Evolutionary conservation across 1,140 invertebrate genomes (phyloP), one percentile per base, ranked within the genome.

Genomic region (Saccostrea echinata): DNA sequence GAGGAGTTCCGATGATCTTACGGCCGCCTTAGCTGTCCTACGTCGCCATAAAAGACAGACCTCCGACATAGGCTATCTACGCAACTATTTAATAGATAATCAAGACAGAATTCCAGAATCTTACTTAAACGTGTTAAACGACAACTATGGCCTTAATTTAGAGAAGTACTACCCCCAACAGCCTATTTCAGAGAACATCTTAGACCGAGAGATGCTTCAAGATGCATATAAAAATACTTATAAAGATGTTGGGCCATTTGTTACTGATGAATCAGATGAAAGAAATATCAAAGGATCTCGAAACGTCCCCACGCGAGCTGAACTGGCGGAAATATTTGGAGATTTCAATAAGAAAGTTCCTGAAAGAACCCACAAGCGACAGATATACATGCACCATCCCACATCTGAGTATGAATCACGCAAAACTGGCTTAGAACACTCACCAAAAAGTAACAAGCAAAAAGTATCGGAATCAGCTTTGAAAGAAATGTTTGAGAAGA

Each of bases 271-370:
- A 33, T 9, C 21, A n/a, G 81, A 83, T n/a, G 30, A 71, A 53
- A 33, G 80, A 87, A 83, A 83, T 83, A 8, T 57, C 76, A 83
- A 87, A 61, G 9, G 55, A 53, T 84, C 83, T 33, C 52, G 55
- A 33, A 35, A 53, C 24, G 51, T 57, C 1, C 86, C 86, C 61
- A 43, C 52, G 11, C 24, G 35, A n/a, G 86, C 55, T n/a, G 86
- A 87, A 64, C 61, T 87, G 13, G 81, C 80, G 33, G 81, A 35
- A 21, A 55, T 87, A 35, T 87, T 87, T 83, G 80, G 80, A n/a
- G 52, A 76, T 16, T 83, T 82, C 80, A 82, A 64, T 18, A 43
- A 43, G 43, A 87, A 52, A 51, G 80, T 53, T 11, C 55, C 76
- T 57, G 71, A 87, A 84, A 55, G 53, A 27, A 84, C 53, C 2